A percentile compares a stretch with the other conserved stretches of the same genome.
Evolutionary conservation across 2,888 invertebrate genomes (phyloP).

Genomic region (Proisotoma minuta): DNA sequence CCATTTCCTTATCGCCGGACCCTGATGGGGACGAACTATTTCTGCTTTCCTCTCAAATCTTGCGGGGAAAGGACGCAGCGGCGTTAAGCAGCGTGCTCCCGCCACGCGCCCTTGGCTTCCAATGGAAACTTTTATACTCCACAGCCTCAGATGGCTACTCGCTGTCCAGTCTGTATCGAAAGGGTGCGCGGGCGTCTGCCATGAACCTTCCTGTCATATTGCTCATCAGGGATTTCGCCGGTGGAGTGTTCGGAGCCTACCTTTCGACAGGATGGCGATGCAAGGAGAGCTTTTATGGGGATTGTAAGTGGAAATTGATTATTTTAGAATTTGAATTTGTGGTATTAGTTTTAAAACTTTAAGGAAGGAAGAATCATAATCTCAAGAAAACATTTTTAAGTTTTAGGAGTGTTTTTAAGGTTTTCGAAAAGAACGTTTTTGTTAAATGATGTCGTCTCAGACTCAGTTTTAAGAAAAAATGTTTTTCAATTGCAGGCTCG

Average conservation of each 20-base stretch:
- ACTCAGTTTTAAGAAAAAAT: too few species aligned
- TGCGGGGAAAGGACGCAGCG: not conserved
- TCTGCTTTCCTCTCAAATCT: not conserved
- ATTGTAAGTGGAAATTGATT: too few species aligned
- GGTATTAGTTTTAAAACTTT: too few species aligned
- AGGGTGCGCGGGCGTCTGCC: not conserved
- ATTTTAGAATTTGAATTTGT: too few species aligned
- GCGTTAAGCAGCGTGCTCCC: not conserved
- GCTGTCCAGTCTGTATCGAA: not conserved
- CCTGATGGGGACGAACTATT: too few species aligned
- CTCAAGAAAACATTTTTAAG: too few species aligned
- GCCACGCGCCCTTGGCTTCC: not conserved
- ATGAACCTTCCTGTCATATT: not conserved
- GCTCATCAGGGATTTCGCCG: not conserved
- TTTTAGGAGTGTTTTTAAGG: too few species aligned
- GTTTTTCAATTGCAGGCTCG: too few species aligned
- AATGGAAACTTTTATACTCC: not conserved
- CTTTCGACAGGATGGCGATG: not conserved
- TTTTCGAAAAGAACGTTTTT: too few species aligned
- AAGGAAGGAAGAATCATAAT: too few species aligned
- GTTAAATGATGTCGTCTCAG: too few species aligned
- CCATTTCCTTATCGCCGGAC: too few species aligned
- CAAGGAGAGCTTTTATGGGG: not conserved
- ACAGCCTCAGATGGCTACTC: not conserved
- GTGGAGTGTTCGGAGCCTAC: not conserved